Percentiles rank a stretch among this genome's conserved stretches.
phyloP scores from a whole-genome alignment of 2,113 vertebrate genomes.

The Scartelaos histophorus region DNA sequence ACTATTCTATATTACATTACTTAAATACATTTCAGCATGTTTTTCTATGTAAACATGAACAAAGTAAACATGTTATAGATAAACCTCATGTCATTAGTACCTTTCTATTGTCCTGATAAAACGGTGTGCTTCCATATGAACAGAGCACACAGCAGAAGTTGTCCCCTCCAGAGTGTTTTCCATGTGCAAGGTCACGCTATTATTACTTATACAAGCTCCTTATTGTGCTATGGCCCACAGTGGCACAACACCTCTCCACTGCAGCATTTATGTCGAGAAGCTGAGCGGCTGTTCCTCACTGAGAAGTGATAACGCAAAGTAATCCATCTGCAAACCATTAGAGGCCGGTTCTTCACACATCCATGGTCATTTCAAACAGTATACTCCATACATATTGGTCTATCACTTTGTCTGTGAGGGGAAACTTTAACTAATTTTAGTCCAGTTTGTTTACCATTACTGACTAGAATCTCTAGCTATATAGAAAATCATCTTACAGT shows the following conservation, averaged over 20 bases:
- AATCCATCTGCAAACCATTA: conserved; percentile 18
- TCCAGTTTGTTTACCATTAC: conserved; percentile 23
- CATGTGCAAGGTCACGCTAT: conserved; percentile 63
- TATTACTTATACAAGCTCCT: conserved; percentile 57
- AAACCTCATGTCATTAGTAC: conserved; percentile 60
- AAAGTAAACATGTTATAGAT: conserved; percentile 77
- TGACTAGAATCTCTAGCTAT: conserved; percentile 6
- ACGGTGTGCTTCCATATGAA: conserved; percentile 53
- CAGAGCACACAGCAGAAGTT: conserved; percentile 38
- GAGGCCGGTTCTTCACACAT: conserved; percentile 25
- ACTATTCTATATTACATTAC: conserved; percentile 75
- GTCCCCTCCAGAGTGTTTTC: conserved; percentile 29
- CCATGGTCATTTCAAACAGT: conserved; percentile 35
- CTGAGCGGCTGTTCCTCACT: conserved; percentile 26
- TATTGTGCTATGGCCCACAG: conserved; percentile 60
- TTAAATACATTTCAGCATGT: conserved; percentile 71
- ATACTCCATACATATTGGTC: neutral
- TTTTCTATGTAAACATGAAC: conserved; percentile 83
- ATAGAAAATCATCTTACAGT: conserved; percentile 44
- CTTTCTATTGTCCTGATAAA: conserved; percentile 42
- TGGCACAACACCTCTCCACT: conserved; percentile 39
- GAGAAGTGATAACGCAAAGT: conserved; percentile 20
- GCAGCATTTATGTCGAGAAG: conserved; percentile 41
- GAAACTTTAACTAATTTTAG: conserved; percentile 13
- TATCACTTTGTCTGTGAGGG: conserved; percentile 14